Evolutionary conservation across 2,797 vertebrate genomes (phyloP).

Genomic region (Phylloscopus collybita): DNA sequence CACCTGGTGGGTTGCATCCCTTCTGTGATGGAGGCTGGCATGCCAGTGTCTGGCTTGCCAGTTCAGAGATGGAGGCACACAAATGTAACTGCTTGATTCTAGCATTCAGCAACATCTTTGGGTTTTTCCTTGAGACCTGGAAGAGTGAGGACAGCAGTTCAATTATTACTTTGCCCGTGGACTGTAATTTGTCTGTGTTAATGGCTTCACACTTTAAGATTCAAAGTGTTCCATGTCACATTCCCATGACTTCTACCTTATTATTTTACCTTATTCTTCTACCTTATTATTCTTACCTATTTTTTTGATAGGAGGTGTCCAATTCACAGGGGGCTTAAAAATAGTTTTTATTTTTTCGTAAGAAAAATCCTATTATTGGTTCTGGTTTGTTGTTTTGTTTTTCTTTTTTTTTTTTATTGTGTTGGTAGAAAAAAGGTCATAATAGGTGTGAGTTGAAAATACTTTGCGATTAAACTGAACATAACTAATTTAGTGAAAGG

Average conservation of each 20-base stretch:
- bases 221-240: background rate
- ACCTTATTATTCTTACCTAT: background rate
- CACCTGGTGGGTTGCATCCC: conserved; percentile 4
- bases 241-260: background rate
- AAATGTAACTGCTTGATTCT: background rate
- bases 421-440: background rate
- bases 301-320: background rate
- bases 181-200: background rate
- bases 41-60: background rate
- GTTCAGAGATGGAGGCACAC: background rate
- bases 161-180: background rate
- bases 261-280: background rate
- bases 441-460: background rate
- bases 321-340: background rate
- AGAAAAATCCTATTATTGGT: background rate
- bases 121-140: background rate
- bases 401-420: background rate
- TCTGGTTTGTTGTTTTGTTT: background rate
- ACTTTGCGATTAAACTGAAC: background rate
- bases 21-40: background rate
- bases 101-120: background rate
- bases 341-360: background rate
- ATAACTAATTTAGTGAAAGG: background rate
- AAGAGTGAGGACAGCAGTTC: background rate
- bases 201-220: background rate